These are phyloP conservation scores for Morone saxatilis DNA, from an alignment of 2,113 vertebrate species.

Conservation along the genomic window DNA sequence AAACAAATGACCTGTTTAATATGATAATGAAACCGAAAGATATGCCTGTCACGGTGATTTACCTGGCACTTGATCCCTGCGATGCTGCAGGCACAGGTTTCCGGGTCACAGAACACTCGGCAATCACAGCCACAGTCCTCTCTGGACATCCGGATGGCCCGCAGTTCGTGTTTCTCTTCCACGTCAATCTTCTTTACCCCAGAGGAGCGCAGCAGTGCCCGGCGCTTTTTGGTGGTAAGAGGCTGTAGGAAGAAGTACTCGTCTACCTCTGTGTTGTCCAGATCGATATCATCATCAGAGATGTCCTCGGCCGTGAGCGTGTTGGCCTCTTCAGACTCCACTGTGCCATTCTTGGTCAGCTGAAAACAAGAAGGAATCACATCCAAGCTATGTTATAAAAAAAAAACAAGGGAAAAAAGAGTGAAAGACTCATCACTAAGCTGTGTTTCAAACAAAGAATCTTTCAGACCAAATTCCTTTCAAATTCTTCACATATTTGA, in stretches of 20 bases:
- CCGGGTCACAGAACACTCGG: constrained; percentile 96
- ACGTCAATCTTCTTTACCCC: constrained; percentile 98
- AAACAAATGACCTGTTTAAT: background rate
- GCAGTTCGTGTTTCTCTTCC: constrained; percentile 96
- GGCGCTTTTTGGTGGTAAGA: constrained; percentile 95
- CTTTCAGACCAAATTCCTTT: background rate
- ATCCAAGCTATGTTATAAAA: constrained; percentile 12
- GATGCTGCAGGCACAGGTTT: constrained; percentile 97
- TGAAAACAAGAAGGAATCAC: constrained; percentile 71
- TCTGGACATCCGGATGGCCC: constrained; percentile 94
- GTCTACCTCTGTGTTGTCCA: constrained; percentile 98
- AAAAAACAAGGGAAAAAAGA: background rate
- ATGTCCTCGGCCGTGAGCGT: constrained; percentile 96
- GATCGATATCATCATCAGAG: constrained; percentile 97
- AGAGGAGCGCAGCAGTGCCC: constrained; percentile 92
- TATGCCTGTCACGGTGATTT: constrained; percentile 43
- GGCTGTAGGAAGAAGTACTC: constrained; percentile 99
- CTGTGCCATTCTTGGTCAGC: constrained; percentile 97
- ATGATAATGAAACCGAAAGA: background rate
- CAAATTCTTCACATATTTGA: background rate
- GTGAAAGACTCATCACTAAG: background rate
- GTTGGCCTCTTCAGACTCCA: constrained; percentile 96
- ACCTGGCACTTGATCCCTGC: constrained; percentile 99
- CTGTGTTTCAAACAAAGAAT: background rate
- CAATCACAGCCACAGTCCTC: constrained; percentile 99